Conservation (phyloP, 2,888 invertebrate species). For the Gari tellinella region DNA sequence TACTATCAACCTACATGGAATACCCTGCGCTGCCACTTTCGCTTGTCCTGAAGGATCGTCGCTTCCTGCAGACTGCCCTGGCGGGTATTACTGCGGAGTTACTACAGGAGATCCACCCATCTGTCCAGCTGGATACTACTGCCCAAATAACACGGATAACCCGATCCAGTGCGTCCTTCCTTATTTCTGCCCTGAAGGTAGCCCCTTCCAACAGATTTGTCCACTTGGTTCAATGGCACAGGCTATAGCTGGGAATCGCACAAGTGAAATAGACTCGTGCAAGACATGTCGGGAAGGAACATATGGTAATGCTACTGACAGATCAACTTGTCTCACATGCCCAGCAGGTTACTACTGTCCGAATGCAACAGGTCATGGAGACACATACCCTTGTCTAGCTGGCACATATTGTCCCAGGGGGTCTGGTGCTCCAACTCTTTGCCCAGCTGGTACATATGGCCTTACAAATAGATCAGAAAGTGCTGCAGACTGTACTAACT, state of each 20-base stretch:
- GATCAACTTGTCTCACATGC: slow-evolving; percentile 75
- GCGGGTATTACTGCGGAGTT: slow-evolving; percentile 78
- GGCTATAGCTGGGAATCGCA: slow-evolving; percentile 73
- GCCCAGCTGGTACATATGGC: slow-evolving; percentile 77
- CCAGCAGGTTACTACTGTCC: slow-evolving; percentile 83
- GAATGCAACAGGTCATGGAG: slow-evolving; percentile 74
- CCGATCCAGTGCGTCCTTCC: slow-evolving; percentile 77
- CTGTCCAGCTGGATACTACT: slow-evolving; percentile 81
- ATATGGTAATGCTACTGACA: slow-evolving; percentile 79
- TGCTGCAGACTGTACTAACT: slow-evolving; percentile 71
- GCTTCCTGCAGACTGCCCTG: slow-evolving; percentile 73
- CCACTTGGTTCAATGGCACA: slow-evolving; percentile 77
- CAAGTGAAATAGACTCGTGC: slow-evolving; percentile 70
- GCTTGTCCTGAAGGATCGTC: slow-evolving; percentile 79
- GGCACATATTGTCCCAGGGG: slow-evolving; percentile 78
- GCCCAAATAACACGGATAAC: slow-evolving; percentile 76
- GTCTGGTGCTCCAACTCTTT: slow-evolving; percentile 67
- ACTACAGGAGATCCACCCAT: slow-evolving; percentile 75
- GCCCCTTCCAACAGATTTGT: slow-evolving; percentile 77
- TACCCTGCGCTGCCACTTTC: slow-evolving; percentile 76
- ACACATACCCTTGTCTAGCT: slow-evolving; percentile 70
- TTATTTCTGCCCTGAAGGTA: slow-evolving; percentile 80
- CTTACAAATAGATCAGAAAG: slow-evolving; percentile 57
- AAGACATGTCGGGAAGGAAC: slow-evolving; percentile 78
- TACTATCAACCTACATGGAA: slow-evolving; percentile 77